Base-by-base conservation (phyloP, 1,140 invertebrate genomes). In the Drosophila biarmipes region DNA sequence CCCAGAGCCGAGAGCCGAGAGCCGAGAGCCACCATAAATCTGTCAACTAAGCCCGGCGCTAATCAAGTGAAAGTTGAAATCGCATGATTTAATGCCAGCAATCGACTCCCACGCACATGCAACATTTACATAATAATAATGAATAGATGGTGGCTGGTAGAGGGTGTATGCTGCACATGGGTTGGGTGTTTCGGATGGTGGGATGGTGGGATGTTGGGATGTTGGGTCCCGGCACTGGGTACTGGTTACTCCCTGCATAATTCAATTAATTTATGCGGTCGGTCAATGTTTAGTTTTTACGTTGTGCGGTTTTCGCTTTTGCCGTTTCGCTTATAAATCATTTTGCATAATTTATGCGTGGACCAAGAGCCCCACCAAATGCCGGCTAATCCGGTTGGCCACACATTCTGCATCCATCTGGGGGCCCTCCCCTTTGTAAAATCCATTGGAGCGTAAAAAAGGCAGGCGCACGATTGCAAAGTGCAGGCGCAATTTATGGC, bases 181-280 rank as follows among this genome's bases (percentile, higher is more conserved):
- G 27, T 38, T 38, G 57, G 46, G 31, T 4, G 21, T 19, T 6
- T 24, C 5, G 24, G 24, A 24, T 24, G 24, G 24, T 24, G 0
- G 21, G 15, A 21, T 19, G 35, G 27, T 19, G 19, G 5, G 34
- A 6, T 24, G 14, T 8, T 24, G 14, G 15, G 21, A 17, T 37
- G 12, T 27, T 4, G 21, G 34, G 37, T 29, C 40, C 24, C 61
- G n/a, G n/a, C n/a, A n/a, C n/a, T n/a, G n/a, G n/a, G n/a, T n/a
- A n/a, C n/a, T n/a, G n/a, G n/a, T n/a, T n/a, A n/a, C n/a, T n/a
- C 55, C 58, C 64, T 73, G 84, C 84, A 87, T 87, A 89, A 89
- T 87, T 89, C 84, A 89, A 84, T 87, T 84, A 89, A 84, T 89
- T 87, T 87, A 87, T 89, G 82, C 78, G 82, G 63, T 82, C 74